Percentiles rank a stretch among this genome's conserved stretches.
Conservation (phyloP, 1,140 invertebrate species). For the Solenopsis invicta region DNA sequence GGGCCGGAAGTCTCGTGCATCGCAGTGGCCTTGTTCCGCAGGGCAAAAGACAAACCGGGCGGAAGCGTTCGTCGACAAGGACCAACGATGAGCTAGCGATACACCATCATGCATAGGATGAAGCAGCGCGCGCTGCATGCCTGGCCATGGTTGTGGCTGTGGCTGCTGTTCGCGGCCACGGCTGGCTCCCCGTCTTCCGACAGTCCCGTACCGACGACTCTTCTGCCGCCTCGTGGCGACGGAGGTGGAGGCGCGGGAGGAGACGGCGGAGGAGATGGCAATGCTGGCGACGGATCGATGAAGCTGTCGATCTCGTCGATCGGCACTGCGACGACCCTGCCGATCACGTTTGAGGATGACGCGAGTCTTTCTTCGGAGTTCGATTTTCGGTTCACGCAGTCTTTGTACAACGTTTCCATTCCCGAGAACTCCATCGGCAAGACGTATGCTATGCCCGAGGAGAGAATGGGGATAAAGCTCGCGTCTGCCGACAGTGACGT, state of each 20-base stretch:
- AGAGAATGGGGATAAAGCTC: slow-evolving; percentile 90
- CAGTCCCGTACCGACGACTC: slow-evolving; percentile 57
- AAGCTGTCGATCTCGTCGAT: slow-evolving; percentile 51
- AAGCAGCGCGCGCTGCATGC: slow-evolving; percentile 82
- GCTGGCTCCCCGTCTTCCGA: slow-evolving; percentile 80
- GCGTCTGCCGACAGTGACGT: slow-evolving; percentile 87
- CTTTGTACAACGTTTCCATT: slow-evolving; percentile 95
- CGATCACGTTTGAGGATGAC: slow-evolving; percentile 75
- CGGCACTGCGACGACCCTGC: slow-evolving; percentile 65
- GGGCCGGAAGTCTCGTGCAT: not conserved
- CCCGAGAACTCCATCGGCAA: slow-evolving; percentile 96
- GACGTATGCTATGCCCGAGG: slow-evolving; percentile 90
- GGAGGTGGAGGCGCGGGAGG: not conserved
- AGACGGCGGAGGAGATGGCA: not conserved
- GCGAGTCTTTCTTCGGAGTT: slow-evolving; percentile 31
- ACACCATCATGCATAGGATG: slow-evolving; percentile 81
- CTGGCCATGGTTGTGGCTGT: slow-evolving; percentile 85
- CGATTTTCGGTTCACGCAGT: slow-evolving; percentile 90
- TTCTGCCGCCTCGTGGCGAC: slow-evolving; percentile 33
- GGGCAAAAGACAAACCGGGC: slow-evolving; percentile 37
- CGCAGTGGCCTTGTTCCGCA: slow-evolving; percentile 33
- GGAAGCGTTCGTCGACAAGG: slow-evolving; percentile 41
- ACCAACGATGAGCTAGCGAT: slow-evolving; percentile 85
- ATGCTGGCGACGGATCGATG: not conserved
- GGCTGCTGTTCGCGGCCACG: slow-evolving; percentile 83